Percentiles rank a stretch among this genome's conserved stretches.
Conservation (phyloP, 2,797 vertebrate species). For the Diglossa cyanea region DNA sequence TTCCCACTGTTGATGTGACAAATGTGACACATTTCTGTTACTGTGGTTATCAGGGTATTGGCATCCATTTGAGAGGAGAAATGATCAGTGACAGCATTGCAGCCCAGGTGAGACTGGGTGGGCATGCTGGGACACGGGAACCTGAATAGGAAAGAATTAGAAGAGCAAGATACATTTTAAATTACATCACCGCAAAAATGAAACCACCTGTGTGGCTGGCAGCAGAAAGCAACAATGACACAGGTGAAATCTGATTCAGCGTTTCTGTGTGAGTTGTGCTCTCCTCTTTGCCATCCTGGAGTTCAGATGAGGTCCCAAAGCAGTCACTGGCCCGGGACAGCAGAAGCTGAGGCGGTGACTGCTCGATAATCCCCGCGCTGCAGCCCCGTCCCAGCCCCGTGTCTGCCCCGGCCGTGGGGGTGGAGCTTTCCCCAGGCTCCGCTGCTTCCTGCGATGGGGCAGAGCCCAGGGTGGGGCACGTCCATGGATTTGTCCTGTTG, state of each 20-base stretch:
- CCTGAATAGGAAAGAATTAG: neutral
- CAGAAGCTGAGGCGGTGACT: neutral
- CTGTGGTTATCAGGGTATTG: neutral
- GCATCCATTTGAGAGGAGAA: neutral
- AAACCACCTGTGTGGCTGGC: neutral
- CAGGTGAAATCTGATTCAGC: neutral
- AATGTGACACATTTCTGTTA: accelerated
- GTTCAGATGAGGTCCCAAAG: neutral
- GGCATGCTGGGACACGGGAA: neutral
- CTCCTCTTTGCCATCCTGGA: neutral
- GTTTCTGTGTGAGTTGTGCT: neutral
- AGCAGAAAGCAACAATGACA: neutral
- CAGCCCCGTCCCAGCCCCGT: accelerated
- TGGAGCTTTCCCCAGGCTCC: neutral
- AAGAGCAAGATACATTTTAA: neutral
- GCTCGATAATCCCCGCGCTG: accelerated
- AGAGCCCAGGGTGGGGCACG: neutral
- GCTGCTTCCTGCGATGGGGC: neutral
- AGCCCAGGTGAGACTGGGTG: neutral
- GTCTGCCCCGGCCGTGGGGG: neutral
- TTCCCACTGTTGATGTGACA: neutral
- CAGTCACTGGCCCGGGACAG: accelerated
- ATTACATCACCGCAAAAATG: neutral
- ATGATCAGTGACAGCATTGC: neutral
- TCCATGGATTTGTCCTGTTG: neutral